Percentiles rank a stretch among this genome's conserved stretches.
Conservation (phyloP, 2,888 invertebrate species). For the Laspeyria flexula region DNA sequence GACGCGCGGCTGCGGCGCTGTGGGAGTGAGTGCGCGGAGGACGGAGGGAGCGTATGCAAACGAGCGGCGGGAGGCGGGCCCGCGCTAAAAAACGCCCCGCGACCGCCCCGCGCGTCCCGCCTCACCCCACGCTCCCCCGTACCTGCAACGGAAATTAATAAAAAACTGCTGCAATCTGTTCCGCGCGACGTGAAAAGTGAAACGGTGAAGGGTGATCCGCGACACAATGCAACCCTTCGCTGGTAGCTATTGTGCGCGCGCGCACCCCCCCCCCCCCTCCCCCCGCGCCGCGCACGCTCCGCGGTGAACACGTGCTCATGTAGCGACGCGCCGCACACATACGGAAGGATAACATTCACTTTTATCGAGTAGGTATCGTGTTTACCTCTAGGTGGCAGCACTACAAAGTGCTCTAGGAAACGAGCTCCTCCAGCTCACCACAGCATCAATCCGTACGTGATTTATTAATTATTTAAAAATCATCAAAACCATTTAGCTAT, state of each 20-base stretch:
- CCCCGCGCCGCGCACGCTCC: constrained; percentile 20
- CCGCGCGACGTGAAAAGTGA: constrained; percentile 62
- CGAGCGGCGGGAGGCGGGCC: constrained; percentile 52
- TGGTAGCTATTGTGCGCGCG: constrained; percentile 58
- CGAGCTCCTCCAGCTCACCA: no score
- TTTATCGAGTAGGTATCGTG: constrained; percentile 34
- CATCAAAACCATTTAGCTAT: no score
- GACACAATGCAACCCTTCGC: constrained; percentile 45
- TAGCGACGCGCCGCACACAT: constrained; percentile 29
- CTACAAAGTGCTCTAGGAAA: no score
- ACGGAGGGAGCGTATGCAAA: constrained; percentile 62
- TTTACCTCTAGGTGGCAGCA: no score
- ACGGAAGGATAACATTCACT: constrained; percentile 57
- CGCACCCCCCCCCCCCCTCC: constrained; percentile 38
- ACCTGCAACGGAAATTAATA: constrained; percentile 57
- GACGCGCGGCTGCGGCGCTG: background rate
- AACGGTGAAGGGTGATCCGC: constrained; percentile 57
- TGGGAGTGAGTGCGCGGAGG: constrained; percentile 11
- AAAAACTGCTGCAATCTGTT: constrained; percentile 68
- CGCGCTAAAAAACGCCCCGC: constrained; percentile 52
- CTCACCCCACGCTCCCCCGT: constrained; percentile 34
- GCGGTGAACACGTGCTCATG: constrained; percentile 47
- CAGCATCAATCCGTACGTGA: no score
- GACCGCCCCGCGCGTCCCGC: constrained; percentile 33
- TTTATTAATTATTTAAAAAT: no score